Base-by-base conservation (phyloP, 2,888 invertebrate species). In the Elegia similella region DNA sequence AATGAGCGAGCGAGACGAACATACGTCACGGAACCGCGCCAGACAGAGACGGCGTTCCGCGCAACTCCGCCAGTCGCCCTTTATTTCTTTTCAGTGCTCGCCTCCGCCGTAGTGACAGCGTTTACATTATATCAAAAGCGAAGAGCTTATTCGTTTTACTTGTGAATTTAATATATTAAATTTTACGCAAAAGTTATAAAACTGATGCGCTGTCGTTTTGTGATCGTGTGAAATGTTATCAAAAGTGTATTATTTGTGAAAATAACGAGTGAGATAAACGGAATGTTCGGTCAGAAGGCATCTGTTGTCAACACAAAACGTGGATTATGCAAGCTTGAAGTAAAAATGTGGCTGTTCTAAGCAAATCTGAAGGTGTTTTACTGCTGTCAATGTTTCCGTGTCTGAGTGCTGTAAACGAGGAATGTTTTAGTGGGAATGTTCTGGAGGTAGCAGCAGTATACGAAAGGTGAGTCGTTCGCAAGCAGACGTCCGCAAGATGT, bases 261-360 rank as follows among this genome's bases (percentile, higher is more conserved):
- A 68, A 66, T 68, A 70, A 66, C 68, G 66, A 67, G 67, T 73
- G 67, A 66, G 69, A 74, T 70, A 68, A 70, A 74, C 78, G 84
- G 74, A 68, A 88, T 90, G 89, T 82, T 78, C 82, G 82, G 80
- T 78, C 76, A 74, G 69, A 71, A 79, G 74, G 82, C 83, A 81
- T 85, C 86, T 82, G 86, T 87, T 86, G 85, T 89, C 87, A 87
- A 86, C 80, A 85, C 81, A 79, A 83, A 87, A 82, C 80, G 80
- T 84, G 87, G 84, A 91, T 88, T 89, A 88, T 88, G 88, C 90
- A 88, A 88, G 88, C 84, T 83, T 84, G 81, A 82, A 55, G 78
- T 78, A 83, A 82, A 50, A 83, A 88, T 89, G 84, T 86, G 85
- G 79, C 82, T 80, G 79, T 84, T 77, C 86, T 87, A 87, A 89